Percentiles rank a stretch among this genome's conserved stretches.
phyloP scores from a whole-genome alignment of 1,140 invertebrate genomes.

The Temnothorax curvispinosus region DNA sequence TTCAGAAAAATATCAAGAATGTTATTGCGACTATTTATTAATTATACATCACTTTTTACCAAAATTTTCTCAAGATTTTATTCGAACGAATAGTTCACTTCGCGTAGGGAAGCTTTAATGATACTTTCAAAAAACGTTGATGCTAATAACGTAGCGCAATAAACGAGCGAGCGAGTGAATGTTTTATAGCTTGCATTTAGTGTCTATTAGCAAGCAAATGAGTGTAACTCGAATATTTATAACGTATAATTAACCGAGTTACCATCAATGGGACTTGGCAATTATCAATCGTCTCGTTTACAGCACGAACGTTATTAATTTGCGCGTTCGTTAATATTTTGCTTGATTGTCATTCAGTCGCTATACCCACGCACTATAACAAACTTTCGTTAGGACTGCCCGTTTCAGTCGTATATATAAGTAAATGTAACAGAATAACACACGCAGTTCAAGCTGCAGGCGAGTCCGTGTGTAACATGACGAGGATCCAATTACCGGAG shows the following conservation, averaged over 20 bases:
- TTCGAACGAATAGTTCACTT: not conserved
- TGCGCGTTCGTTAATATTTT: constrained; percentile 66
- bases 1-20: not conserved
- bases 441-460: constrained; percentile 48
- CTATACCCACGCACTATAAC: constrained; percentile 31
- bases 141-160: constrained; percentile 1
- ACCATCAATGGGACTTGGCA: constrained; percentile 51
- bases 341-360: constrained; percentile 63
- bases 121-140: not conserved
- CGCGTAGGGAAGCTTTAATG: not conserved
- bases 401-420: constrained; percentile 54
- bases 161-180: not conserved
- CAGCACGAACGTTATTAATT: constrained; percentile 38
- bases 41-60: not conserved
- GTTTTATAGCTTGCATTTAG: constrained; percentile 21
- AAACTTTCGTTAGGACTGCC: constrained; percentile 60
- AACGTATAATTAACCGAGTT: constrained; percentile 59
- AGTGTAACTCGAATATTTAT: constrained; percentile 46
- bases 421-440: constrained; percentile 67
- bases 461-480: constrained; percentile 50
- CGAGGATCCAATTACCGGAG: constrained; percentile 71
- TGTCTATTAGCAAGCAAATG: constrained; percentile 44
- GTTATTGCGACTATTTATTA: no score
- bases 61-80: not conserved
- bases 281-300: constrained; percentile 55